Conservation (phyloP, 2,113 vertebrate species). For the Taurulus bubalis region DNA sequence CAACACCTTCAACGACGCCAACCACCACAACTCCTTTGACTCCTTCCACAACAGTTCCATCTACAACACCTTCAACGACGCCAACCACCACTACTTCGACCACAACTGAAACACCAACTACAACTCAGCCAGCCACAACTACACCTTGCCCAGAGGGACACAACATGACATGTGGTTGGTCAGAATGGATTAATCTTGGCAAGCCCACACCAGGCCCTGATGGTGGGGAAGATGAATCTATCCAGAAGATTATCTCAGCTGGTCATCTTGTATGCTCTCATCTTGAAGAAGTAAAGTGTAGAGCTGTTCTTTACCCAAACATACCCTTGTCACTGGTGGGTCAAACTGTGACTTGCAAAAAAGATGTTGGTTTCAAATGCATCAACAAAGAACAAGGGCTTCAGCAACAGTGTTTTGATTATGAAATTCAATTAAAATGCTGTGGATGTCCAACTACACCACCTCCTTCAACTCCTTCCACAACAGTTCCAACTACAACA, state of each 20-base stretch:
- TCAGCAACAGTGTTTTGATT: slow-evolving; percentile 68
- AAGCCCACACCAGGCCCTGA: slow-evolving; percentile 46
- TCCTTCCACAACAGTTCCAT: not conserved
- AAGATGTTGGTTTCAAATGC: slow-evolving; percentile 63
- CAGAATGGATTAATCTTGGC: slow-evolving; percentile 44
- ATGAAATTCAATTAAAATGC: slow-evolving; percentile 65
- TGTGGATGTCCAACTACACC: slow-evolving; percentile 36
- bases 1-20: not conserved
- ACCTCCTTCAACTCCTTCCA: not conserved
- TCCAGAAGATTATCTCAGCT: slow-evolving; percentile 29
- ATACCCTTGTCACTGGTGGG: slow-evolving; percentile 37
- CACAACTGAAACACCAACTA: slow-evolving; percentile 10
- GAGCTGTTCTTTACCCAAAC: slow-evolving; percentile 31
- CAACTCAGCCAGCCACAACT: not conserved
- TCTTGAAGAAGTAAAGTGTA: slow-evolving; percentile 47
- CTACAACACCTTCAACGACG: not conserved
- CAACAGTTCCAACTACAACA: not conserved
- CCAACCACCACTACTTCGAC: not conserved
- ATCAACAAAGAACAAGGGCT: slow-evolving; percentile 70
- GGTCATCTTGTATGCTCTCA: slow-evolving; percentile 7
- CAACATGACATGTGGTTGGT: slow-evolving; percentile 16
- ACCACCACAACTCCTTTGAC: not conserved
- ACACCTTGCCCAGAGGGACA: not conserved
- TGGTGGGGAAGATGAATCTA: slow-evolving; percentile 52
- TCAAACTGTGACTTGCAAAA: slow-evolving; percentile 59